Evolutionary conservation across 2,888 invertebrate genomes (phyloP).

Genomic region (Endomychus coccineus): DNA sequence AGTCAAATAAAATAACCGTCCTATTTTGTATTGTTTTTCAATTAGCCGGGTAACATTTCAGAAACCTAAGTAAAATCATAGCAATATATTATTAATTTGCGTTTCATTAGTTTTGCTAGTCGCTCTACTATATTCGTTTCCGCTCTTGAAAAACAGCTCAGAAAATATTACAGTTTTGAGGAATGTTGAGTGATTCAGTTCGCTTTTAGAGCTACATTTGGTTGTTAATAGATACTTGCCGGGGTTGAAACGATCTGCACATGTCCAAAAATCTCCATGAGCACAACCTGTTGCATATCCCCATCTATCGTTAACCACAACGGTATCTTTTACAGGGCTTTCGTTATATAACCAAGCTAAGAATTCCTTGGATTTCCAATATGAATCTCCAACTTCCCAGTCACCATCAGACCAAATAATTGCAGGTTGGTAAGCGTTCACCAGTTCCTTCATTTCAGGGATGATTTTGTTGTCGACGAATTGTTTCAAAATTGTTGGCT

Average conservation of each 20-base stretch:
- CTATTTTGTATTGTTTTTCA: too few relatives aligned
- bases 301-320: conserved; percentile 95
- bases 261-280: conserved; percentile 87
- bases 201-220: too few relatives aligned
- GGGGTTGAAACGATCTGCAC: conserved; percentile 75
- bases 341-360: conserved; percentile 91
- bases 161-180: too few relatives aligned
- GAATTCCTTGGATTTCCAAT: conserved; percentile 80
- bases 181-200: too few relatives aligned
- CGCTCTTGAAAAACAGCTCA: too few relatives aligned
- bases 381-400: conserved; percentile 77
- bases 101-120: too few relatives aligned
- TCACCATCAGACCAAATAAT: conserved; percentile 93
- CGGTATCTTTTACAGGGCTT: conserved; percentile 78
- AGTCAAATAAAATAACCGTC: too few relatives aligned
- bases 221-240: too few relatives aligned
- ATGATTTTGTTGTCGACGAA: conserved; percentile 67
- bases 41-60: too few relatives aligned
- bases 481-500: conserved; percentile 51
- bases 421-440: conserved; percentile 62
- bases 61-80: too few relatives aligned
- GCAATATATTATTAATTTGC: too few relatives aligned
- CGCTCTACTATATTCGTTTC: too few relatives aligned
- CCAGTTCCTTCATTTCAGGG: conserved; percentile 74
- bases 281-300: conserved; percentile 69